Conservation (phyloP, 2,888 invertebrate species). For the Leptogaster cylindrica region DNA sequence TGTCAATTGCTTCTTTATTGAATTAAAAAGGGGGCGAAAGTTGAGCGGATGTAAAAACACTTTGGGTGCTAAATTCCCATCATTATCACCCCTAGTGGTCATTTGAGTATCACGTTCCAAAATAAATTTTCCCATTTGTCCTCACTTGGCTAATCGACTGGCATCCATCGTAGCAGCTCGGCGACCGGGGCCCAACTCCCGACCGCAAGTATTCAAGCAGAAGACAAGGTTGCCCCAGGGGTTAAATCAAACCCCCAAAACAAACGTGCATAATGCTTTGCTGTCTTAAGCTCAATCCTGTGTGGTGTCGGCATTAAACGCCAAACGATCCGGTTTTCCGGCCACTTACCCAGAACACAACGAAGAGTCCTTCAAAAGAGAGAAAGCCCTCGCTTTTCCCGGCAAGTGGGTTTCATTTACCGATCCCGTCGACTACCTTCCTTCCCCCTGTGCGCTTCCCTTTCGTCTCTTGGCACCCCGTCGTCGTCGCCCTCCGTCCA, state of each 20-base stretch:
- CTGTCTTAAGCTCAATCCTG: slow-evolving; percentile 41
- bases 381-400: slow-evolving; percentile 33
- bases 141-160: slow-evolving; percentile 38
- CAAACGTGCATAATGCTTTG: slow-evolving; percentile 40
- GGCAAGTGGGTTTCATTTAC: slow-evolving; percentile 34
- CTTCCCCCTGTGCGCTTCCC: background rate
- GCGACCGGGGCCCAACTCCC: background rate
- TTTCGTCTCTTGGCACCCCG: background rate
- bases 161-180: slow-evolving; percentile 17
- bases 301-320: slow-evolving; percentile 41
- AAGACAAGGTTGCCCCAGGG: slow-evolving; percentile 39
- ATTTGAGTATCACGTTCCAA: slow-evolving; percentile 35
- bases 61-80: slow-evolving; percentile 31
- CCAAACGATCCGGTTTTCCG: slow-evolving; percentile 42
- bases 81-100: slow-evolving; percentile 36
- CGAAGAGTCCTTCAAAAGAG: slow-evolving; percentile 40
- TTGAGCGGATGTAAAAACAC: slow-evolving; percentile 27
- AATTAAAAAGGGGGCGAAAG: slow-evolving; percentile 5
- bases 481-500: too few species aligned
- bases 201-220: slow-evolving; percentile 39
- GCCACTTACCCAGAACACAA: slow-evolving; percentile 41
- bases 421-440: slow-evolving; percentile 6
- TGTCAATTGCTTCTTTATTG: slow-evolving; percentile 6
- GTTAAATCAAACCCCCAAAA: slow-evolving; percentile 39
- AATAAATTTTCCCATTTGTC: slow-evolving; percentile 40